Conservation (phyloP, 2,113 vertebrate species). For the Dryoscopus gambensis region DNA sequence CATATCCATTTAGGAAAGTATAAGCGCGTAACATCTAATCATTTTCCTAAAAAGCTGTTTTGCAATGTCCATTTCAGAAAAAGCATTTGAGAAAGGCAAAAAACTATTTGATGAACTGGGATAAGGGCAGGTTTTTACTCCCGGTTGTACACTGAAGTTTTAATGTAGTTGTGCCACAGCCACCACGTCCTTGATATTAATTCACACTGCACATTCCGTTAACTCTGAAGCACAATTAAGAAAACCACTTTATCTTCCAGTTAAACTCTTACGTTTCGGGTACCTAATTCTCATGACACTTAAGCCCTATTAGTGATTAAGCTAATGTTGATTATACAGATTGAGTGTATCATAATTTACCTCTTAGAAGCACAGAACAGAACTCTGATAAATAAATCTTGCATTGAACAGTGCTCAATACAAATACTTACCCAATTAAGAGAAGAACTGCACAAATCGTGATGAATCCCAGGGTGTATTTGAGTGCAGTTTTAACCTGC, state of each 20-base stretch:
- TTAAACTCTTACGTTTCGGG: background rate
- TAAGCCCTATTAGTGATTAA: background rate
- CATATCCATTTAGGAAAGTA: background rate
- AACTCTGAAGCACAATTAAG: background rate
- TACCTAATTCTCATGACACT: background rate
- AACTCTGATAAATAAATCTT: background rate
- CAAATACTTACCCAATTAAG: conserved; percentile 91
- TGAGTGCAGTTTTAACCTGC: conserved; percentile 93
- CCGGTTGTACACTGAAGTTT: background rate
- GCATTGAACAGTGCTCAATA: background rate
- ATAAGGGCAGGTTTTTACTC: background rate
- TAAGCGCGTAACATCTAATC: background rate
- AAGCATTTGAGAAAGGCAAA: background rate
- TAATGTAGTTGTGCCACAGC: background rate
- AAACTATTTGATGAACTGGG: background rate
- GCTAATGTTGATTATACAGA: background rate
- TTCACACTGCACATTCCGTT: background rate
- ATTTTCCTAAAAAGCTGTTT: background rate
- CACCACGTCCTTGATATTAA: background rate
- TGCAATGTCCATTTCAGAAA: background rate
- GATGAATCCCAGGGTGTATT: conserved; percentile 89
- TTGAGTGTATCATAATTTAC: background rate
- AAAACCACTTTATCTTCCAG: background rate
- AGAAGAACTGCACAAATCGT: conserved; percentile 87
- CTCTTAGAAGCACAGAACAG: background rate